Evolutionary conservation across 1,140 invertebrate species (phyloP).

Genomic region (Eciton burchellii): DNA sequence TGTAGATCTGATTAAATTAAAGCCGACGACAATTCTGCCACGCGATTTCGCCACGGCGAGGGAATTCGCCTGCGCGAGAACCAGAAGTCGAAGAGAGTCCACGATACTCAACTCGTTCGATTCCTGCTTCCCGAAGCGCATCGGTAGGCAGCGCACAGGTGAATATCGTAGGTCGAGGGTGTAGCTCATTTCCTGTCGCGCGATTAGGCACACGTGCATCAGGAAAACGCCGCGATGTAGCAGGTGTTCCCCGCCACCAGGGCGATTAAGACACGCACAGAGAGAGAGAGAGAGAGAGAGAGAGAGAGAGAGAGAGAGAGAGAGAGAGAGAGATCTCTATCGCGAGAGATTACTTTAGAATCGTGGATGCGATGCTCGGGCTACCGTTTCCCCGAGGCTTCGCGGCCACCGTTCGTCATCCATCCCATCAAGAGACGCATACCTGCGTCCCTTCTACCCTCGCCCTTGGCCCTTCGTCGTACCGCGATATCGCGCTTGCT

Average conservation of each 20-base stretch:
- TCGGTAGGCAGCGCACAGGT: conserved; percentile 5
- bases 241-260: conserved; percentile 40
- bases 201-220: conserved; percentile 47
- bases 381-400: too few relatives aligned
- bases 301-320: too few relatives aligned
- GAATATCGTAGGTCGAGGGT: conserved; percentile 22
- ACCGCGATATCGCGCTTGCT: conserved; percentile 22
- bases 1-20: too few relatives aligned
- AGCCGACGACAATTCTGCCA: too few relatives aligned
- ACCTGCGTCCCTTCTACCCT: too few relatives aligned
- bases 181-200: conserved; percentile 46
- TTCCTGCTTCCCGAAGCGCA: neutral
- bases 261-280: neutral
- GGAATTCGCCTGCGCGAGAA: too few relatives aligned
- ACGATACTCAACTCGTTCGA: neutral
- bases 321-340: neutral
- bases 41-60: too few relatives aligned
- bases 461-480: neutral
- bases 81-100: too few relatives aligned
- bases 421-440: neutral
- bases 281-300: too few relatives aligned
- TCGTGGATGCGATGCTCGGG: neutral
- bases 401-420: neutral
- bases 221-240: conserved; percentile 9
- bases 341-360: neutral